These are phyloP conservation scores for Aix galericulata DNA, from an alignment of 2,113 vertebrate genomes.

Conservation along the genomic window DNA sequence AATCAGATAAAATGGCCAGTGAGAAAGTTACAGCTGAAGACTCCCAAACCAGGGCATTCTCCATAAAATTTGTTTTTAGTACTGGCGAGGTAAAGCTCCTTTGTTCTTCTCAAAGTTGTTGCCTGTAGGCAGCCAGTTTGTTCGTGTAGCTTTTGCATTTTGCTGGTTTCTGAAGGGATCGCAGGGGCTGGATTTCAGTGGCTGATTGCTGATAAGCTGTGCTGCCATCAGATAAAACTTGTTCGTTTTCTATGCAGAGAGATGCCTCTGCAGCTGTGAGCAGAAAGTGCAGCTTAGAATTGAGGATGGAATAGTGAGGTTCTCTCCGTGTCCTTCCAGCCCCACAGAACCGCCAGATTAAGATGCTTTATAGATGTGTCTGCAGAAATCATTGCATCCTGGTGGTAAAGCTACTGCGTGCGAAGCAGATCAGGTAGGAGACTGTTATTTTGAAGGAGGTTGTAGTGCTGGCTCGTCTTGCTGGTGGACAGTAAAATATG, in stretches of 20 bases:
- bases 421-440: slow-evolving; percentile 23
- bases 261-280: neutral
- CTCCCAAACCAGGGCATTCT: neutral
- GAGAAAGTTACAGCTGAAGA: neutral
- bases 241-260: rapidly evolving
- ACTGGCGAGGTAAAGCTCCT: neutral
- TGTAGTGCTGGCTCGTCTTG: slow-evolving; percentile 37
- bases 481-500: slow-evolving; percentile 27
- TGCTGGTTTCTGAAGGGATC: neutral
- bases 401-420: neutral
- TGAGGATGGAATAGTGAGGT: neutral
- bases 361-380: neutral
- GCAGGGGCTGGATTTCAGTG: neutral
- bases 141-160: rapidly evolving
- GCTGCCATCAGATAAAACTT: neutral
- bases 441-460: slow-evolving; percentile 54
- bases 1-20: neutral
- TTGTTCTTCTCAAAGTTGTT: neutral
- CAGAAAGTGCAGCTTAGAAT: neutral
- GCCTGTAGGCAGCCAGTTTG: neutral
- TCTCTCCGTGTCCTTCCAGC: neutral
- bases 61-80: neutral
- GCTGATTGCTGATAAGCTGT: rapidly evolving
- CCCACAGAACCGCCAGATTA: neutral
- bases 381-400: neutral